These are phyloP conservation scores for Brachyhypopomus gauderio DNA, from an alignment of 2,113 vertebrate species.

Conservation along the genomic window DNA sequence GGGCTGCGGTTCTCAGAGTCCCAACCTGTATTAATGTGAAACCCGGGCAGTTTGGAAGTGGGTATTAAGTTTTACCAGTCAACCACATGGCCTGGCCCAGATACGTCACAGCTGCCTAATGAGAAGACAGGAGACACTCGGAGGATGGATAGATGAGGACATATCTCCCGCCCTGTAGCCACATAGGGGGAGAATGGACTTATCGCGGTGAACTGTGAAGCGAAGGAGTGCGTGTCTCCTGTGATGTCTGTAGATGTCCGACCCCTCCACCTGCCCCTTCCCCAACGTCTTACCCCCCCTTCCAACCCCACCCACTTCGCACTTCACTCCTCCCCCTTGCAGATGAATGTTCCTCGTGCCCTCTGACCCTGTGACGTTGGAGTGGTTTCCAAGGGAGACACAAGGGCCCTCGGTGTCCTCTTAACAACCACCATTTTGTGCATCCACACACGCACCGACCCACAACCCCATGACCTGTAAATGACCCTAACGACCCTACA, in stretches of 20 bases:
- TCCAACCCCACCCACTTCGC: background rate
- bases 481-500: constrained; percentile 8
- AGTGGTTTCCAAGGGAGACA: constrained; percentile 77
- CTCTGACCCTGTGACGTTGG: constrained; percentile 59
- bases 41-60: background rate
- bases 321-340: constrained; percentile 42
- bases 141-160: too few species aligned
- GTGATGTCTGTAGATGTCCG: constrained; percentile 71
- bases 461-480: constrained; percentile 53
- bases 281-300: constrained; percentile 38
- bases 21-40: background rate
- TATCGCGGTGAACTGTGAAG: constrained; percentile 15
- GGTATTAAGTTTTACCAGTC: background rate
- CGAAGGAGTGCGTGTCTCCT: constrained; percentile 69
- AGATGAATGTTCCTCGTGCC: constrained; percentile 35
- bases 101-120: background rate
- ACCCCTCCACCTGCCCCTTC: constrained; percentile 64
- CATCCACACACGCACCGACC: background rate
- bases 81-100: too few species aligned
- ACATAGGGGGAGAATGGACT: background rate
- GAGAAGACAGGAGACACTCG: background rate
- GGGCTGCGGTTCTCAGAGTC: constrained; percentile 10
- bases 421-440: constrained; percentile 68
- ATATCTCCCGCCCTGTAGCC: background rate
- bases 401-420: constrained; percentile 76